Percentiles rank a stretch among this genome's conserved stretches.
These are phyloP conservation scores for Anomalospiza imberbis DNA, from an alignment of 2,797 vertebrate genomes.

Conservation along the genomic window DNA sequence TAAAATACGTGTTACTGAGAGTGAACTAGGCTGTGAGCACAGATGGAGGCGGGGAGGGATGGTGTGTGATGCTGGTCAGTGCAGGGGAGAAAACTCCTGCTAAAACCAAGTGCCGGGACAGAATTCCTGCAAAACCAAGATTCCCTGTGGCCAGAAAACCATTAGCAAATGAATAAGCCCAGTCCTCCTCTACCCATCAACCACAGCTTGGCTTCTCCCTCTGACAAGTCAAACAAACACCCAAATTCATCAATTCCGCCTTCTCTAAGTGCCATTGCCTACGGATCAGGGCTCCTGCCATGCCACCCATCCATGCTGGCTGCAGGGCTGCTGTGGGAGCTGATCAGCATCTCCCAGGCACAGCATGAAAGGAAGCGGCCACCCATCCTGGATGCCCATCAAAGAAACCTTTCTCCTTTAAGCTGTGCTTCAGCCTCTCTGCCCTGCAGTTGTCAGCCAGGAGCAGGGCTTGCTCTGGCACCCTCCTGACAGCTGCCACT, in stretches of 20 bases:
- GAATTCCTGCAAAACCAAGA: neutral
- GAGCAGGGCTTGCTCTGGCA: slow-evolving; percentile 10
- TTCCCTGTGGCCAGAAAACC: neutral
- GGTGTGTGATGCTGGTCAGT: neutral
- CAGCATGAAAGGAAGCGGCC: slow-evolving; percentile 5
- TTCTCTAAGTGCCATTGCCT: neutral
- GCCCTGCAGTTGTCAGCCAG: neutral
- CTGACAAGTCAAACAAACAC: neutral
- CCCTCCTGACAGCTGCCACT: neutral
- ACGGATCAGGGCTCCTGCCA: neutral
- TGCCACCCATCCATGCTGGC: neutral
- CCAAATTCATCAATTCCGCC: neutral
- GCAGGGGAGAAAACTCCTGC: neutral
- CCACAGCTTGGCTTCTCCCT: neutral
- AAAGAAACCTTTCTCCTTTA: neutral
- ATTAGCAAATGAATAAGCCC: neutral
- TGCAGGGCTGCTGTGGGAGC: neutral
- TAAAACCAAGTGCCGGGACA: neutral
- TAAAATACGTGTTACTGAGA: neutral
- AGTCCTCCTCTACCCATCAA: neutral
- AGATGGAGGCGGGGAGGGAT: neutral
- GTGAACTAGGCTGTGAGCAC: neutral
- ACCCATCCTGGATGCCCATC: neutral
- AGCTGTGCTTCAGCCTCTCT: neutral
- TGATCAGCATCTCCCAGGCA: neutral